These are phyloP conservation scores for Hoplostethus mediterraneus DNA, from an alignment of 2,797 vertebrate genomes.

Conservation along the genomic window DNA sequence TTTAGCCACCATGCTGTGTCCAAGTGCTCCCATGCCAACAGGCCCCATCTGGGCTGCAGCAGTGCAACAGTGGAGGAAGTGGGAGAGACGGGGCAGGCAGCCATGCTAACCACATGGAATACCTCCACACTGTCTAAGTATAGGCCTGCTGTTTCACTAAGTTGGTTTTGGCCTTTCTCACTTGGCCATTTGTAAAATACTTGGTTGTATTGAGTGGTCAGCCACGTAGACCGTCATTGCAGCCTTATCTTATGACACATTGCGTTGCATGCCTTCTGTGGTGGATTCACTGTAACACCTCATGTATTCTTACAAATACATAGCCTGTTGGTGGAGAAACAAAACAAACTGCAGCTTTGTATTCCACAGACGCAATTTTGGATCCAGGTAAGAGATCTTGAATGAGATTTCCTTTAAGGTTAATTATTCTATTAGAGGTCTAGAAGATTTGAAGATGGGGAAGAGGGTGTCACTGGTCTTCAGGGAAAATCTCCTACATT, in stretches of 20 bases:
- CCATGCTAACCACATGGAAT: constrained; percentile 52
- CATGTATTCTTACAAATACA: constrained; percentile 1
- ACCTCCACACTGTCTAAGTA: constrained; percentile 35
- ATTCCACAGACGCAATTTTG: constrained; percentile 9
- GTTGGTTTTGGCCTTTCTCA: constrained; percentile 46
- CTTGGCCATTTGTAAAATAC: constrained; percentile 11
- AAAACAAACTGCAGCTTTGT: constrained; percentile 2
- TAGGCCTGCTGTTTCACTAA: constrained; percentile 31
- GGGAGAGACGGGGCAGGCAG: constrained; percentile 54
- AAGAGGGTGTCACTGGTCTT: not conserved
- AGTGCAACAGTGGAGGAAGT: constrained; percentile 69
- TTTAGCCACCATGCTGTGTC: constrained; percentile 58
- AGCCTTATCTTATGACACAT: constrained; percentile 3
- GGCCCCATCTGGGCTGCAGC: constrained; percentile 70
- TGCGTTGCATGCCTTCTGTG: not conserved
- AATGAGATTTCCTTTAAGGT: not conserved
- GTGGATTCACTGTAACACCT: constrained; percentile 1
- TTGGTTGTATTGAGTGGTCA: not conserved
- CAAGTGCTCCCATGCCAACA: constrained; percentile 60
- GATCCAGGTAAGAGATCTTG: not conserved
- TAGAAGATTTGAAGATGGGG: not conserved
- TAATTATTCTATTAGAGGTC: not conserved
- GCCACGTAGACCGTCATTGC: constrained; percentile 1
- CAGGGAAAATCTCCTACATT: not conserved
- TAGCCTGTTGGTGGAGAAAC: constrained; percentile 17